A percentile compares a stretch with the other conserved stretches of the same genome.
Evolutionary conservation across 2,797 vertebrate species (phyloP).

Genomic region (Peromyscus melanophrys): DNA sequence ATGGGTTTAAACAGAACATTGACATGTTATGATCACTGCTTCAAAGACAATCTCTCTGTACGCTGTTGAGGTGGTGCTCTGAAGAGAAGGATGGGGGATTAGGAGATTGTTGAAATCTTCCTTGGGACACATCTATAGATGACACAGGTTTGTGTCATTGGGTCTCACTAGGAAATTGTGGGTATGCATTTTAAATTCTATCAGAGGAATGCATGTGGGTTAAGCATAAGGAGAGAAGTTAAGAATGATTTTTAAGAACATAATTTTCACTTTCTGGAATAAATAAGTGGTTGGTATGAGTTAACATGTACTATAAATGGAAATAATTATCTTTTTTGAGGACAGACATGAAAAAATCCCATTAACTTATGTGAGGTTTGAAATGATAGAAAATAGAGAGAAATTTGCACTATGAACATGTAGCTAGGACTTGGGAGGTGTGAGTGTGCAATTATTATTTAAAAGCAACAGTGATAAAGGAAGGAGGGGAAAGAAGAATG

Average conservation of each 20-base stretch:
- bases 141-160: rapidly evolving
- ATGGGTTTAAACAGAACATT: neutral
- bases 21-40: neutral
- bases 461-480: neutral
- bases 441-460: neutral
- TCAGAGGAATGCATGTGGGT: neutral
- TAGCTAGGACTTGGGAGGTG: neutral
- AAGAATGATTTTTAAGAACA: neutral
- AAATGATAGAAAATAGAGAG: neutral
- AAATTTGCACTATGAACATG: neutral
- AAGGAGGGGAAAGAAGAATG: neutral
- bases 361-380: neutral
- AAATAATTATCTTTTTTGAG: neutral
- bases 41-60: neutral
- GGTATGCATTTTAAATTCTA: neutral
- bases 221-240: neutral
- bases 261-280: neutral
- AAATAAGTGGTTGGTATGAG: neutral
- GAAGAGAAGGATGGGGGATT: neutral
- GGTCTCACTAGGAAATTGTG: neutral
- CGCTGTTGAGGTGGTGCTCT: neutral
- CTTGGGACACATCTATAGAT: neutral
- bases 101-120: neutral
- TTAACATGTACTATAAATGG: neutral
- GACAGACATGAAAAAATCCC: neutral